phyloP scores from a whole-genome alignment of 2,888 invertebrate species.

The Diploptera punctata region DNA sequence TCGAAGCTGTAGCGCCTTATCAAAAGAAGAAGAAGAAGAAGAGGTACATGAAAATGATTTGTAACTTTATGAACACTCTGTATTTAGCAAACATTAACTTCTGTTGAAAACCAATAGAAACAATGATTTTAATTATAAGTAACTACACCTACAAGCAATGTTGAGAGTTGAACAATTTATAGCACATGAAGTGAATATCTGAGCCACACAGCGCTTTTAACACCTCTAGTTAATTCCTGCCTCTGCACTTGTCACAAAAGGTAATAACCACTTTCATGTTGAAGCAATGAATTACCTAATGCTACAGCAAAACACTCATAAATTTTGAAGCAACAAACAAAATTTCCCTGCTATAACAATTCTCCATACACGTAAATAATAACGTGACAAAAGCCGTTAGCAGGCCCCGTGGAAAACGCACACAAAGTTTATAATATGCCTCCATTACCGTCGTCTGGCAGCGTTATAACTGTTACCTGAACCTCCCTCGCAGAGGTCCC shows the following conservation, averaged over 20 bases:
- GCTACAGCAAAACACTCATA: slow-evolving; percentile 9
- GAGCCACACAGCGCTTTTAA: not conserved
- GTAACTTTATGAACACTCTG: too few relatives aligned
- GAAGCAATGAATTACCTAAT: slow-evolving; percentile 12
- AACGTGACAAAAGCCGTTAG: slow-evolving; percentile 2
- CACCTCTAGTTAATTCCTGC: not conserved
- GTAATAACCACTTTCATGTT: slow-evolving; percentile 4
- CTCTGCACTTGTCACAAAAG: not conserved
- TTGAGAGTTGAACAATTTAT: too few relatives aligned
- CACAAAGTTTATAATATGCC: slow-evolving; percentile 10
- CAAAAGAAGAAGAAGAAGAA: too few relatives aligned
- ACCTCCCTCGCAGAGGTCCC: not conserved
- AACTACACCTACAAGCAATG: too few relatives aligned
- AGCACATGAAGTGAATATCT: too few relatives aligned
- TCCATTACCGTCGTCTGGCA: not conserved
- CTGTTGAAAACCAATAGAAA: too few relatives aligned
- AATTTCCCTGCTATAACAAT: not conserved
- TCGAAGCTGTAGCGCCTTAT: too few relatives aligned
- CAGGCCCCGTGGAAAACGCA: not conserved
- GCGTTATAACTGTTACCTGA: slow-evolving; percentile 24
- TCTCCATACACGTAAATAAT: not conserved
- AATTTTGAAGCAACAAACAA: not conserved
- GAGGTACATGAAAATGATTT: too few relatives aligned
- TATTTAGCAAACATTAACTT: too few relatives aligned
- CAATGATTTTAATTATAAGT: too few relatives aligned